Percentiles rank a stretch among this genome's conserved stretches.
Conservation (phyloP, 2,888 invertebrate species). For the Pachydiplax longipennis region DNA sequence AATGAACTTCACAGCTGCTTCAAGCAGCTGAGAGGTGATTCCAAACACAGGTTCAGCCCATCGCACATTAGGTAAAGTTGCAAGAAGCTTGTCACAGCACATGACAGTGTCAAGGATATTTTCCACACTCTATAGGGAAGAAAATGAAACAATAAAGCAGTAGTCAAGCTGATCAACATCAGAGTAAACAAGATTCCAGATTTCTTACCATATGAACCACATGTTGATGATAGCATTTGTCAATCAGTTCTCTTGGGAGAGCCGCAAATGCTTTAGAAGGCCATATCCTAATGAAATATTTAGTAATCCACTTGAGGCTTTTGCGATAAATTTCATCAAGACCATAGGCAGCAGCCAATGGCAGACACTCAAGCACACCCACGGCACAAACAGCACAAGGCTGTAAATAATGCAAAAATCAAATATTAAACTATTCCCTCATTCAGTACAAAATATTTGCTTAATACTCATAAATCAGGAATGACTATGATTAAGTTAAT, state of each 20-base stretch:
- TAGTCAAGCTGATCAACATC: background rate
- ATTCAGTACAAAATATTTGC: too few species aligned
- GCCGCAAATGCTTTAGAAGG: constrained; percentile 88
- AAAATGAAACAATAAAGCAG: background rate
- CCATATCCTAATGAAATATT: constrained; percentile 88
- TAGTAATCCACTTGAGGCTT: constrained; percentile 86
- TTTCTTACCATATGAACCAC: constrained; percentile 74
- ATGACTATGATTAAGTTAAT: too few species aligned
- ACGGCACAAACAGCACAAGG: constrained; percentile 89
- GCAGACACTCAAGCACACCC: constrained; percentile 87
- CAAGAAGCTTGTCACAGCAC: constrained; percentile 82
- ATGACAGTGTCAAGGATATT: constrained; percentile 83
- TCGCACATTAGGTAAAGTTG: constrained; percentile 77
- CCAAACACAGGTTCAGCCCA: constrained; percentile 85
- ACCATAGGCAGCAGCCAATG: constrained; percentile 83
- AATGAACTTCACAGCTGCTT: constrained; percentile 80
- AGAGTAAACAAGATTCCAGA: background rate
- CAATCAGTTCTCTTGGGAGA: constrained; percentile 80
- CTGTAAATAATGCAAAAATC: constrained; percentile 61
- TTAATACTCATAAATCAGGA: too few species aligned
- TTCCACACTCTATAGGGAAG: constrained; percentile 69
- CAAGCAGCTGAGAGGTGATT: constrained; percentile 80
- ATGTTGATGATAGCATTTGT: constrained; percentile 84
- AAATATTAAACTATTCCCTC: background rate
- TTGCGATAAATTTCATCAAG: constrained; percentile 87